These are phyloP conservation scores for Drosophila miranda DNA, from an alignment of 1,140 invertebrate genomes.

Conservation along the genomic window DNA sequence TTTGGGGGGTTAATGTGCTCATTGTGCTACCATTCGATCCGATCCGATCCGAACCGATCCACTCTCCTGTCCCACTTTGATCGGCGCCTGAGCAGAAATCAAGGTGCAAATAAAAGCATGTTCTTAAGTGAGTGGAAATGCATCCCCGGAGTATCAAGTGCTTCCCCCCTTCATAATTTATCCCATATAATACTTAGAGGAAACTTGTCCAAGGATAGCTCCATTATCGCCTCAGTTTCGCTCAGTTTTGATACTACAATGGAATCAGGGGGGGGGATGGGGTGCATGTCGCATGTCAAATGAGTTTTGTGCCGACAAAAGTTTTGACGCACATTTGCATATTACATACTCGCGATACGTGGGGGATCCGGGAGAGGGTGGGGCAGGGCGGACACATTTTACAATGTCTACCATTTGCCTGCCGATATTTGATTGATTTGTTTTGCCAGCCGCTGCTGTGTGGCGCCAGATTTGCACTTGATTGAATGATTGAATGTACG, in stretches of 20 bases:
- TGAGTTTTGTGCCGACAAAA: slow-evolving; percentile 63
- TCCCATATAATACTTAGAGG: too few relatives aligned
- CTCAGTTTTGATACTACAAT: too few relatives aligned
- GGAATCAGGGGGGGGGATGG: too few relatives aligned
- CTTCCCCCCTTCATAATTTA: too few relatives aligned
- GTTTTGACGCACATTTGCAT: slow-evolving; percentile 68
- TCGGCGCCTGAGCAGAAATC: slow-evolving; percentile 28
- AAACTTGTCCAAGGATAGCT: too few relatives aligned
- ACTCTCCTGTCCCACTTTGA: slow-evolving; percentile 43
- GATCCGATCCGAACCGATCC: slow-evolving; percentile 35
- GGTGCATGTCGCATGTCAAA: slow-evolving; percentile 62
- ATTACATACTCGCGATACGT: slow-evolving; percentile 30
- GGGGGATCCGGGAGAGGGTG: slow-evolving; percentile 52
- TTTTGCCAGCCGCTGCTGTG: slow-evolving; percentile 68
- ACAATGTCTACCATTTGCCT: slow-evolving; percentile 38
- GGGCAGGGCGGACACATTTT: slow-evolving; percentile 43
- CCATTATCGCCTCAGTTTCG: too few relatives aligned
- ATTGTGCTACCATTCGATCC: slow-evolving; percentile 61
- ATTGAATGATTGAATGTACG: slow-evolving; percentile 32
- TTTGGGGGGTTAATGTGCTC: slow-evolving; percentile 68
- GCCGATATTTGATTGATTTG: slow-evolving; percentile 69
- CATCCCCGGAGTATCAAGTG: too few relatives aligned
- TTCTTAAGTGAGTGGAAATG: not conserved
- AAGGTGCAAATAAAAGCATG: slow-evolving; percentile 20
- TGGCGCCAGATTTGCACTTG: slow-evolving; percentile 49